Percentiles rank a stretch among this genome's conserved stretches.
phyloP scores from a whole-genome alignment of 2,888 invertebrate genomes.

The Mythimna ferrago region DNA sequence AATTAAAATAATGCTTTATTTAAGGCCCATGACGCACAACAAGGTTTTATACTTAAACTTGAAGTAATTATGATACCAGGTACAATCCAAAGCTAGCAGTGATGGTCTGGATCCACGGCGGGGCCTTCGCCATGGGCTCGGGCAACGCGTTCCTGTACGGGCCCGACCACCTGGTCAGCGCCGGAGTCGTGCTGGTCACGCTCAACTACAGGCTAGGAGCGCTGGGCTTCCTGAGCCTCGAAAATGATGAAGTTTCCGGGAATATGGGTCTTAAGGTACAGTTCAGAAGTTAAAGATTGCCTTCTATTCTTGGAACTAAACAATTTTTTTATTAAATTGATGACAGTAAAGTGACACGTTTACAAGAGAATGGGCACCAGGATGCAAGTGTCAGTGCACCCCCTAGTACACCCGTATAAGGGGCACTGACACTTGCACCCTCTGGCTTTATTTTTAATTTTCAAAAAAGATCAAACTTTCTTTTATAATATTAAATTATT shows the following conservation, averaged over 20 bases:
- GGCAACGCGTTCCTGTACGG: conserved; percentile 92
- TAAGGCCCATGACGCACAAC: too few species aligned
- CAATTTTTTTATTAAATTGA: neutral
- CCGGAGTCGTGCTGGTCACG: conserved; percentile 92
- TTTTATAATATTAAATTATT: too few species aligned
- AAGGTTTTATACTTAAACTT: neutral
- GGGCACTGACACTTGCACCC: too few species aligned
- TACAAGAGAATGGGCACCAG: neutral
- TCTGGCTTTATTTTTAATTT: too few species aligned
- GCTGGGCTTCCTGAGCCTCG: conserved; percentile 92
- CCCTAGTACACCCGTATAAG: too few species aligned
- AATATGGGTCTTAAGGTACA: conserved; percentile 92
- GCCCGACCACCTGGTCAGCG: conserved; percentile 91
- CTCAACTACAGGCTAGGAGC: conserved; percentile 92
- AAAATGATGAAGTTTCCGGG: conserved; percentile 91
- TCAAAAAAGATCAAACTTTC: too few species aligned
- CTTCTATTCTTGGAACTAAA: neutral
- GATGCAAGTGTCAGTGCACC: too few species aligned
- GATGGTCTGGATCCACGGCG: conserved; percentile 93
- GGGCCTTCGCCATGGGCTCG: conserved; percentile 91
- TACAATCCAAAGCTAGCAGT: conserved; percentile 91
- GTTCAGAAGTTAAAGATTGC: neutral
- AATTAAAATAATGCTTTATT: too few species aligned
- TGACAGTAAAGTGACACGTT: neutral
- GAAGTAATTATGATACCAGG: conserved; percentile 66